These are phyloP conservation scores for Synanthedon vespiformis DNA, from an alignment of 2,888 invertebrate genomes.

Conservation along the genomic window DNA sequence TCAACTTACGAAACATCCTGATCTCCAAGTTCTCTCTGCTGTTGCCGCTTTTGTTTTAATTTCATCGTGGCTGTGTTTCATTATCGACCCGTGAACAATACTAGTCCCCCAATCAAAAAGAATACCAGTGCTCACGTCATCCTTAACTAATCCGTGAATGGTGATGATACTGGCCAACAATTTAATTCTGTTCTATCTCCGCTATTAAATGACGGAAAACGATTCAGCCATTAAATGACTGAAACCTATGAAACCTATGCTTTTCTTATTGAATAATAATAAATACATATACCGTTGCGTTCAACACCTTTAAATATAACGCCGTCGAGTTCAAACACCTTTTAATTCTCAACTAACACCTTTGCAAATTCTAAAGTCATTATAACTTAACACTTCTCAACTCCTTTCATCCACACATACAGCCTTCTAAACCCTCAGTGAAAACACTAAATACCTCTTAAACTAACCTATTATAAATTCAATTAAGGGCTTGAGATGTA, in stretches of 20 bases:
- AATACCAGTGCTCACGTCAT: too few relatives aligned
- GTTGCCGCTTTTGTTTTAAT: background rate
- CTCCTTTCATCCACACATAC: conserved; percentile 1
- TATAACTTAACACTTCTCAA: background rate
- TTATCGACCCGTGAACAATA: too few relatives aligned
- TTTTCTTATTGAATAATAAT: too few relatives aligned
- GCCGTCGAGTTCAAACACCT: background rate
- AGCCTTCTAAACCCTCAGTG: conserved; percentile 7
- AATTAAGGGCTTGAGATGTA: conserved; percentile 57
- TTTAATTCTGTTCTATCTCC: too few relatives aligned
- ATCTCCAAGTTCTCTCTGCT: background rate
- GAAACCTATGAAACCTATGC: too few relatives aligned
- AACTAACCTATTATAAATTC: conserved; percentile 67
- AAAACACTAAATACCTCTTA: conserved; percentile 54
- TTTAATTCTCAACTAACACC: background rate
- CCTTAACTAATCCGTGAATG: too few relatives aligned
- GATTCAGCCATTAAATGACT: too few relatives aligned
- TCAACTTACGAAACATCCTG: conserved; percentile 14
- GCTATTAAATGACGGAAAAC: too few relatives aligned
- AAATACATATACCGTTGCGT: too few relatives aligned
- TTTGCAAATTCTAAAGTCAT: background rate
- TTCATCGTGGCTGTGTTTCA: background rate
- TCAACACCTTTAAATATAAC: background rate
- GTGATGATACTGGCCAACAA: too few relatives aligned
- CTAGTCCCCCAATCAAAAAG: too few relatives aligned